Evolutionary conservation across 2,113 vertebrate genomes (phyloP).

Genomic region (Camarhynchus parvulus): DNA sequence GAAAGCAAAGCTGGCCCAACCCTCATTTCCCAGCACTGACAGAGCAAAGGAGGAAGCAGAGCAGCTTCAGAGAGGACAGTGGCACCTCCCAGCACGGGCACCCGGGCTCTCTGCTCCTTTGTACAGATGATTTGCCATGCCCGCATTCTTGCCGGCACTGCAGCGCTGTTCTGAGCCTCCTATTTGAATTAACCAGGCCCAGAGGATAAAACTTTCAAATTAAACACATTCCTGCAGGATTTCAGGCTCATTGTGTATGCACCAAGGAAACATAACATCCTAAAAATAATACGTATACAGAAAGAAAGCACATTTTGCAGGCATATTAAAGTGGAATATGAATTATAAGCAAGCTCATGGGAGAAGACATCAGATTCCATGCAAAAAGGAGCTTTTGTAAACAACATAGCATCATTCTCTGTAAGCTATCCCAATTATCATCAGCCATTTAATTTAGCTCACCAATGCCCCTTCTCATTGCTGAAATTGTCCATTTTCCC

Average conservation of each 20-base stretch:
- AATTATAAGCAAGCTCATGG: constrained; percentile 89
- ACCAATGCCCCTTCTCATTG: constrained; percentile 53
- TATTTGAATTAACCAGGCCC: constrained; percentile 98
- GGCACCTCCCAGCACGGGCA: neutral
- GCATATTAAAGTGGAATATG: constrained; percentile 89
- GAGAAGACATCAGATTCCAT: constrained; percentile 91
- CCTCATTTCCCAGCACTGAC: neutral
- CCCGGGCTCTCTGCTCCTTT: neutral
- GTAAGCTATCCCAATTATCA: constrained; percentile 76
- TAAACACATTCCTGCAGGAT: constrained; percentile 96
- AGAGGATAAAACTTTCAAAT: constrained; percentile 98
- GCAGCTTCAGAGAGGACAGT: neutral
- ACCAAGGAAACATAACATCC: constrained; percentile 96
- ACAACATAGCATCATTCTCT: constrained; percentile 83
- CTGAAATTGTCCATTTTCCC: constrained; percentile 47
- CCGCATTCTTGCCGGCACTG: constrained; percentile 41
- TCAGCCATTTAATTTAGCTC: constrained; percentile 72
- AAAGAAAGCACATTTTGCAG: constrained; percentile 89
- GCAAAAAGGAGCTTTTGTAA: constrained; percentile 89
- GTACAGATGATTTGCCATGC: neutral
- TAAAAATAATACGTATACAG: constrained; percentile 95
- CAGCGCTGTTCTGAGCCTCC: constrained; percentile 75
- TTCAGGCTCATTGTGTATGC: constrained; percentile 95
- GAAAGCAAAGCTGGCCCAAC: neutral
- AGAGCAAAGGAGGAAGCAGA: neutral